Base-by-base conservation (phyloP, 2,888 invertebrate species). In the Sinotaia quadrata region DNA sequence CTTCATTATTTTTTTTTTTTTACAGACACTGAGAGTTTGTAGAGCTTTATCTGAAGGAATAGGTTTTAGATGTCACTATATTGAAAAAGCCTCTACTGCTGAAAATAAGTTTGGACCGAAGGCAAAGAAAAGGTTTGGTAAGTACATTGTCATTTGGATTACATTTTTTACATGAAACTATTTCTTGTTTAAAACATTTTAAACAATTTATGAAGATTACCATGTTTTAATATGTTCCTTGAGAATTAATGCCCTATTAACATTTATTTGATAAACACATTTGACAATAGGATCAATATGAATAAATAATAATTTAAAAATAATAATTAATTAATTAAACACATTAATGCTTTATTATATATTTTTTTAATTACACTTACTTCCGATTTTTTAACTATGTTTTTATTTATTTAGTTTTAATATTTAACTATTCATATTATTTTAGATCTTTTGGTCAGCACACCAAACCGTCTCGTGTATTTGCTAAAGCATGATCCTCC, bases 401-500 rank as follows among this genome's bases (percentile, higher is more conserved):
- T 31, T 15, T 33, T 0, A 4, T 67, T 59, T 31, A 7, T 44
- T 70, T 44, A 27, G 34, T 36, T 54, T 51, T 68, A 8, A 56
- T 49, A 18, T 41, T 21, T 2, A 18, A 44, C 31, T 56, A 15
- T 31, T 10, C 49, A 56, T 41, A 67, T 34, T 36, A 41, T 74
- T 81, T 18, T 89, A 93, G 95, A 98, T 91, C 93, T 98, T 78
- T 90, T 99, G 5, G 94, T 98, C 58, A 95, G 96, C 37, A 98
- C 98, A 2, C 98, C 98, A 1, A 97, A 97, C 85, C 91, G 97
- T 71, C 90, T 99, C 18, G 93, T 97, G 77, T 95, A 92, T 86
- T 88, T 97, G 66, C 88, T 97, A 49, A 92, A 93, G 71, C 83
- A 94, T 84, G 94, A 95, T 71, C 93, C 92, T 24, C 92, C 94